Conservation (phyloP, 2,797 vertebrate genomes). For the Mus caroli region DNA sequence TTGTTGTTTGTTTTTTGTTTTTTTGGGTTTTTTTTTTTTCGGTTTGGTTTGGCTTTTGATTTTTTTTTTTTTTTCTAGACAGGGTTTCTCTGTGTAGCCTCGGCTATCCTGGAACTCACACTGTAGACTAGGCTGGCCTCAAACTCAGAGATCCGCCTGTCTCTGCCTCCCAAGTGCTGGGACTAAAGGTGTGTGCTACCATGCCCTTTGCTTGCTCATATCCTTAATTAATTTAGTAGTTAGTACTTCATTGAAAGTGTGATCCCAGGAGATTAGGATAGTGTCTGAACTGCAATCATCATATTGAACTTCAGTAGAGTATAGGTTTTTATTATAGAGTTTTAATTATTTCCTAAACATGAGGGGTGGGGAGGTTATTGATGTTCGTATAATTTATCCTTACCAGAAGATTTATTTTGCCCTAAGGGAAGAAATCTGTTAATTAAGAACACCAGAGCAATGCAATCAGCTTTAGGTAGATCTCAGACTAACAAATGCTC, state of each 20-base stretch:
- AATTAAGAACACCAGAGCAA: slow-evolving; percentile 35
- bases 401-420: neutral
- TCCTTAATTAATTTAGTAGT: slow-evolving; percentile 57
- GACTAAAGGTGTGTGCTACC: no score
- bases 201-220: neutral
- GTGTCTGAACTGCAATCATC: slow-evolving; percentile 31
- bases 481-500: neutral
- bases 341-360: slow-evolving; percentile 76
- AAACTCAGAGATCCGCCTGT: no score
- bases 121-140: no score
- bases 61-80: no score
- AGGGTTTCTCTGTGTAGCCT: no score
- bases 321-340: slow-evolving; percentile 64
- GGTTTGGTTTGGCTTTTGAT: no score
- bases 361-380: neutral
- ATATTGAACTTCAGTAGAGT: slow-evolving; percentile 34
- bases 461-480: slow-evolving; percentile 41
- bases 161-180: no score
- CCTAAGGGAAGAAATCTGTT: slow-evolving; percentile 53
- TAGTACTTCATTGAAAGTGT: slow-evolving; percentile 37
- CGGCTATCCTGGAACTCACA: no score
- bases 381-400: slow-evolving; percentile 51
- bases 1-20: no score
- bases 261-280: slow-evolving; percentile 34
- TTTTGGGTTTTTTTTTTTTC: no score